Conservation (phyloP, 2,888 invertebrate species). For the Conchocele bisecta region DNA sequence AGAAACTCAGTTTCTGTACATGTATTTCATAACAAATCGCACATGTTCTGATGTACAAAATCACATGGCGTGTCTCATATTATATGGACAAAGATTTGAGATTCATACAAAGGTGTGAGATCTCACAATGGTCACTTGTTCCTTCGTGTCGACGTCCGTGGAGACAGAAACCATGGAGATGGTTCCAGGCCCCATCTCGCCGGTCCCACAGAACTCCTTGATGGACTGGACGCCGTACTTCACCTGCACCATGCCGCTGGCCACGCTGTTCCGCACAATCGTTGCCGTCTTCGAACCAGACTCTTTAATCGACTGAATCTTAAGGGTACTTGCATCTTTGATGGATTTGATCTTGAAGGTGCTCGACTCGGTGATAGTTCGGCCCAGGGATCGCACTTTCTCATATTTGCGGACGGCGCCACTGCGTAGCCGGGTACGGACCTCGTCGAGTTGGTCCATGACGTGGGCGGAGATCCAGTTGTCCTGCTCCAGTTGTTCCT, state of each 20-base stretch:
- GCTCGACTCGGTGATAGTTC: constrained; percentile 62
- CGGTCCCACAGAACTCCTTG: constrained; percentile 80
- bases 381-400: constrained; percentile 70
- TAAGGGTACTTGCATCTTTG: constrained; percentile 67
- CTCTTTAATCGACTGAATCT: constrained; percentile 74
- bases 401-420: constrained; percentile 75
- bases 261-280: constrained; percentile 75
- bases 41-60: too few relatives aligned
- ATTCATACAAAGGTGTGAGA: constrained; percentile 66
- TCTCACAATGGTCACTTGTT: constrained; percentile 66
- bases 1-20: too few relatives aligned
- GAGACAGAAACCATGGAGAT: constrained; percentile 78
- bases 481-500: constrained; percentile 33
- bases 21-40: too few relatives aligned
- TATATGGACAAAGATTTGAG: too few relatives aligned
- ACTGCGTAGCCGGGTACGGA: constrained; percentile 66
- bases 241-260: constrained; percentile 76
- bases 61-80: too few relatives aligned
- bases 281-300: constrained; percentile 74
- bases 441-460: constrained; percentile 75
- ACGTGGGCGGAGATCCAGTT: constrained; percentile 64
- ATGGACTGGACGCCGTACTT: constrained; percentile 79
- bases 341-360: constrained; percentile 58
- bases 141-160: constrained; percentile 77
- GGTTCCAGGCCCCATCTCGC: constrained; percentile 79